These are phyloP conservation scores for Leptoclinus maculatus DNA, from an alignment of 2,797 vertebrate genomes.

Conservation along the genomic window DNA sequence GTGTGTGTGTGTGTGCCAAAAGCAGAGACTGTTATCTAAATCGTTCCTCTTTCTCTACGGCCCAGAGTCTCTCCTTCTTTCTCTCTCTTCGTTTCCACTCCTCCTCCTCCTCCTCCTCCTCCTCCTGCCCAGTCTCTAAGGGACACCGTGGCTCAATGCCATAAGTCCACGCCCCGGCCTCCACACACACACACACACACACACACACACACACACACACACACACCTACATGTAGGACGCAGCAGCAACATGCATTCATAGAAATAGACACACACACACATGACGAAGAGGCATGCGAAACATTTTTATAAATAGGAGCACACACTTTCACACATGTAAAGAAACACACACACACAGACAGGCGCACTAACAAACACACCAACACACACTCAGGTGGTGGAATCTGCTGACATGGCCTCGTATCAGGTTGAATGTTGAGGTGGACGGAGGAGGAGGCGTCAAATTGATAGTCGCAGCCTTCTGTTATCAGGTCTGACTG, in stretches of 20 bases:
- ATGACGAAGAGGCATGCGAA: constrained; percentile 34
- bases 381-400: constrained; percentile 78
- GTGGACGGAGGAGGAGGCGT: constrained; percentile 60
- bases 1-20: constrained; percentile 58
- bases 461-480: constrained; percentile 73
- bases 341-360: background rate
- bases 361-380: constrained; percentile 9
- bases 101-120: constrained; percentile 47
- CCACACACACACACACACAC: constrained; percentile 42
- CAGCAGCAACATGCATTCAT: constrained; percentile 47
- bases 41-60: constrained; percentile 71
- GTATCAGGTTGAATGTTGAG: constrained; percentile 76
- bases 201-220: constrained; percentile 29
- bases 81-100: constrained; percentile 29
- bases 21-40: constrained; percentile 82
- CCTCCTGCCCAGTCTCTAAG: constrained; percentile 74
- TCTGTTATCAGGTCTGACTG: constrained; percentile 77
- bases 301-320: constrained; percentile 53
- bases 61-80: constrained; percentile 40
- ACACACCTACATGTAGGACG: constrained; percentile 29
- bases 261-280: constrained; percentile 37
- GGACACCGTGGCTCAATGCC: constrained; percentile 77
- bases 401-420: constrained; percentile 86
- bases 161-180: constrained; percentile 63
- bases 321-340: constrained; percentile 23